Base-by-base conservation (phyloP, 2,797 vertebrate genomes). In the Coluber constrictor region DNA sequence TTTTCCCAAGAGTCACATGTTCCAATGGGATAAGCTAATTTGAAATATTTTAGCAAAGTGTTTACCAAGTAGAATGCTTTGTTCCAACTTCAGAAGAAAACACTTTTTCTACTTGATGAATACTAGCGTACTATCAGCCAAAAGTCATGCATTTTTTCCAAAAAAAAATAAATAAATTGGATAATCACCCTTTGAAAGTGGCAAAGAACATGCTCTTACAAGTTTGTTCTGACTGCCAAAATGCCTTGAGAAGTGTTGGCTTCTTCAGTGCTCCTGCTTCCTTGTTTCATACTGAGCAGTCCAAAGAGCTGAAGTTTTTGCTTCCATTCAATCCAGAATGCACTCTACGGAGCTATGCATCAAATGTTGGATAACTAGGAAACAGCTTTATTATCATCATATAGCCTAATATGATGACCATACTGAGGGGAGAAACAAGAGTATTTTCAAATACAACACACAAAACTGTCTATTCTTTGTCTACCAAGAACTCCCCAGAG, bases 401-500 rank as follows among this genome's bases (percentile, higher is more conserved):
- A 10, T 59, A 13, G 3, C 18, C 55, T 25, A 59, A 59, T 89
- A 27, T 18, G 29, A 57, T 88, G 25, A 59, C 43, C 57, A 83
- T 23, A 47, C 1, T 83, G 43, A 11, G 37, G 25, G 43, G 51
- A 20, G 20, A 54, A 88, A 54, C 20, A 29, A 66, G 20, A 51
- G 70, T 61, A 57, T 83, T n/a, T 32, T n/a, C 56, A 60, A 91
- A 3, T 23, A 37, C 37, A n/a, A 25, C n/a, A 66, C 18, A 54
- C 87, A 74, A 60, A 51, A 32, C 7, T 43, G 20, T 43, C 90
- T 87, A 79, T 29, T 90, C 56, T 86, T 0, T 37, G 91, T 8
- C 54, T 94, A 86, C 87, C 93, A 95, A 90, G 94, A 95, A 57
- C 94, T 94, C n/a, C 12, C 93, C 18, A 57, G 60, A 92, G 93